Base-by-base conservation (phyloP, 2,888 invertebrate species). In the Mactromeris polynyma region DNA sequence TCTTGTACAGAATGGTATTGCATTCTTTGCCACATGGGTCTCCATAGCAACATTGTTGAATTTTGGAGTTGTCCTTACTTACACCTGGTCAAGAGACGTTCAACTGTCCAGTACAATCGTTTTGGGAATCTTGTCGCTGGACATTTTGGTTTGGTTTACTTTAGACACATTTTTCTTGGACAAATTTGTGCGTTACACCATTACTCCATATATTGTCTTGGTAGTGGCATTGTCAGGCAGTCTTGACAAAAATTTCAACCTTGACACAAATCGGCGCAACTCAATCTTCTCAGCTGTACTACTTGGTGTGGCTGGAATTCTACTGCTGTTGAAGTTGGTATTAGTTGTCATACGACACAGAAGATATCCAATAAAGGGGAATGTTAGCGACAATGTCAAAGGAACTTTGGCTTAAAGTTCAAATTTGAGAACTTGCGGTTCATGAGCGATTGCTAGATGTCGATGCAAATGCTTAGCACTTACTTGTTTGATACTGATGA, bases 21-120 rank as follows among this genome's bases (percentile, higher is more conserved):
- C 94, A 9, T 94, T 95, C 88, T 96, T 94, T 89, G 95, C 95
- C 1, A 93, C 94, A 0, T 96, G 95, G 95, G 93, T 93, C 9
- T 94, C 95, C 11, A 92, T 96, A 14, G 96, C 95, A 19, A 93
- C 95, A 11, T 90, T 95, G 51, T 91, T 95, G 17, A 96, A 95
- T 89, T 90, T 95, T 58, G 93, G 93, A 7, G 93, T 95, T 64
- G 95, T 95, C 3, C 82, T 95, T 58, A 93, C 92, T 11, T 93
- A 94, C 83, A 82, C 87, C 31, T 88, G 89, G 21, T 81, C 89
- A 31, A 86, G 89, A 17, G 88, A 78, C 0, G 78, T 88, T 31
- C 85, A 89, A 11, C 33, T 89, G 11, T 86, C 94, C 0, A 93
- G 93, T 38, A 94, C 94, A 17, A 91, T 94, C 19, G 88, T 92